Conservation (phyloP, 2,113 vertebrate genomes). For the Lichenostomus cassidix region DNA sequence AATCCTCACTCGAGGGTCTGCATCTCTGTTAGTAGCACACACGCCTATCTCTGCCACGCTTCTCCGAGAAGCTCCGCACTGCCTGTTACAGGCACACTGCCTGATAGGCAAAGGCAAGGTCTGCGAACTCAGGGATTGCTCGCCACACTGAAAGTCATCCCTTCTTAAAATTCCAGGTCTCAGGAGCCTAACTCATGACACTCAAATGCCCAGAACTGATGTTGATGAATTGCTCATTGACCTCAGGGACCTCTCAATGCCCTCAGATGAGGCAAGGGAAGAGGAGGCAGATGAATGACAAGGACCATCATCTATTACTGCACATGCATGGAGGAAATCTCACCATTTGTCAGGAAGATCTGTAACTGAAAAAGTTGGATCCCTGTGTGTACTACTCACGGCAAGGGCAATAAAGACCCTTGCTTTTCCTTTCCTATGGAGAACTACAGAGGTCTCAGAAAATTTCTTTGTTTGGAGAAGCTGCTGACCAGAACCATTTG, state of each 20-base stretch:
- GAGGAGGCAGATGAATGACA: not conserved
- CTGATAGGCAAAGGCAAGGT: no score
- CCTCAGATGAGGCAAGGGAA: not conserved
- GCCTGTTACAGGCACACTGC: no score
- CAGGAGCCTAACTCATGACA: not conserved
- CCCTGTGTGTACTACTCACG: not conserved
- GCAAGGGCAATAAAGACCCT: not conserved
- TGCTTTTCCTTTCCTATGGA: not conserved
- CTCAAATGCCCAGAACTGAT: not conserved
- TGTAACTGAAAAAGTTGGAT: not conserved
- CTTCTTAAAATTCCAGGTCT: not conserved
- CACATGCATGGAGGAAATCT: not conserved
- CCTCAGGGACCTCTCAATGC: not conserved
- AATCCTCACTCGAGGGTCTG: no score
- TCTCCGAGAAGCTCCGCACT: no score
- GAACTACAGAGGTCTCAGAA: not conserved
- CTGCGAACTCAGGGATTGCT: no score
- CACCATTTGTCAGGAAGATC: not conserved
- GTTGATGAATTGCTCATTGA: not conserved
- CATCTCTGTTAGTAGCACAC: no score
- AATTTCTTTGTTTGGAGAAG: not conserved
- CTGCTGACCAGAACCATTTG: not conserved
- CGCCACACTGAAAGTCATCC: rapidly evolving
- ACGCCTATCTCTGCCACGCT: no score
- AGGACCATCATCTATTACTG: not conserved